phyloP scores from a whole-genome alignment of 2,797 vertebrate genomes.

The Vultur gryphus region DNA sequence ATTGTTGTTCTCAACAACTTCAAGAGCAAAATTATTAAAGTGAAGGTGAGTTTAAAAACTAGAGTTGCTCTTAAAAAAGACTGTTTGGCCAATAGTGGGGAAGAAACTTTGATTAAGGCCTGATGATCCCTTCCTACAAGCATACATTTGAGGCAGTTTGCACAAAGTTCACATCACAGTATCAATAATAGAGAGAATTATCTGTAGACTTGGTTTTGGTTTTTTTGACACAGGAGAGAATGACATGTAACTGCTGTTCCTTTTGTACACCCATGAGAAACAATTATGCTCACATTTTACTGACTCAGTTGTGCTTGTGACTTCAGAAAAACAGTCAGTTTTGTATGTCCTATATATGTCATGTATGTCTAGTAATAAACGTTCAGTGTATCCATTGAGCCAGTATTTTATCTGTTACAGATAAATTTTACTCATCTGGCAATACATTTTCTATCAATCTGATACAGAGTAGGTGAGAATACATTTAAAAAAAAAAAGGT shows the following conservation, averaged over 20 bases:
- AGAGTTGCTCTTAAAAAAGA: background rate
- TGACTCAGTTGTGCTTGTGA: background rate
- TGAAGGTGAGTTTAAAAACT: conserved; percentile 82
- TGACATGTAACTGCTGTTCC: background rate
- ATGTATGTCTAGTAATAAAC: background rate
- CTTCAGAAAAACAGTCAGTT: background rate
- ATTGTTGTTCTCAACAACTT: conserved; percentile 93
- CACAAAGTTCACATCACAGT: background rate
- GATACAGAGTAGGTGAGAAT: background rate
- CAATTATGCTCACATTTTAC: background rate
- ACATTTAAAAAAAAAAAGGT: background rate
- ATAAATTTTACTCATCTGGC: background rate
- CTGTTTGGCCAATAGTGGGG: background rate
- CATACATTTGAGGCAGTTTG: background rate
- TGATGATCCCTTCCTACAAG: background rate
- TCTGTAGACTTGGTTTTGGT: background rate
- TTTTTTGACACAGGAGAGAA: background rate
- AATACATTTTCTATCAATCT: background rate
- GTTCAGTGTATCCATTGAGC: background rate
- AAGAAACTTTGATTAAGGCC: background rate
- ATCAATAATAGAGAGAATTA: background rate
- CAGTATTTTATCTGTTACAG: background rate
- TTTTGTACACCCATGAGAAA: background rate
- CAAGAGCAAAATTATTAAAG: conserved; percentile 97
- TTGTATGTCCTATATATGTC: background rate